Base-by-base conservation (phyloP, 2,113 vertebrate genomes). In the Lophius piscatorius region DNA sequence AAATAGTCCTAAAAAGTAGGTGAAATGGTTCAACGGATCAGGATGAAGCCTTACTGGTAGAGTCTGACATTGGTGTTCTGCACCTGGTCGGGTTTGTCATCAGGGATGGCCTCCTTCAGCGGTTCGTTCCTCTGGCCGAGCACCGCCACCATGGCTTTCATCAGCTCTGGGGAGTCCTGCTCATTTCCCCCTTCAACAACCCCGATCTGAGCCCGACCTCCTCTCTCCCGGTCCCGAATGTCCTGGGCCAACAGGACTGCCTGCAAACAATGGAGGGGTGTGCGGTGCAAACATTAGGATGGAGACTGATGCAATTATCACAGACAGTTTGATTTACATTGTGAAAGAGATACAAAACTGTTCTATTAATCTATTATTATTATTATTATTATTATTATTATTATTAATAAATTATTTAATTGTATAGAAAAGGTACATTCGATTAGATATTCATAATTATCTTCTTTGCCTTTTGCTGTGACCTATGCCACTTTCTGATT, bases 161-260 rank as follows among this genome's bases (percentile, higher is more conserved):
- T 90, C 52, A 95, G 87, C 42, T 96, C 95, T 0, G 92, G 91
- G 2, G 82, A 84, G 14, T 68, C 76, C 5, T 41, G 80, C 59
- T 96, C 94, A 0, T 84, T 78, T 31, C 79, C 91, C 0, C 87
- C 93, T 74, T 96, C 95, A 9, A 97, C 85, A 10, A 95, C 71
- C 11, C 92, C 93, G 0, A 97, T 94, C 66, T 95, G 93, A 46
- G 90, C 90, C 0, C 94, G 91, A 2, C 95, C 95, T 0, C 94
- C 95, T 34, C 95, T 80, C 83, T 96, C 95, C 0, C 91, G 83
- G 80, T 96, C 94, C 20, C 94, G 92, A 82, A 97, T 95, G 80
- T 92, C 92, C 79, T 95, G 93, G 54, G 93, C 93, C 85, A 97
- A 69, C 2, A 90, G 39, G 0, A 95, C 87, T 0, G 91, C 94